phyloP scores from a whole-genome alignment of 2,797 vertebrate genomes.

The Pantherophis vulpinus region DNA sequence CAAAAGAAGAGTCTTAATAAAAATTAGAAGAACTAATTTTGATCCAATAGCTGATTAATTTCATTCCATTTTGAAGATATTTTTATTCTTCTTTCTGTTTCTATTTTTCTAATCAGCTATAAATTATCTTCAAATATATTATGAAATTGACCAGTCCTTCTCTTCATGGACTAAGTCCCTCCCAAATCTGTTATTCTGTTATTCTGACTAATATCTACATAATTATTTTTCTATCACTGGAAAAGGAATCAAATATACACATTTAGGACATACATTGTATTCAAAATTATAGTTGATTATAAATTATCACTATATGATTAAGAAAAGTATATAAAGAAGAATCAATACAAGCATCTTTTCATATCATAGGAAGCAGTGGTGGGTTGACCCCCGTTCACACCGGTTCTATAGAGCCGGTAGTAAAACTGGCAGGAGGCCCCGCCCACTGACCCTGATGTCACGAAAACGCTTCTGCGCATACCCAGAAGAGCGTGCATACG shows the following conservation, averaged over 20 bases:
- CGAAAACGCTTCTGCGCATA: too few species aligned
- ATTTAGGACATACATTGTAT: background rate
- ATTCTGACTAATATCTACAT: background rate
- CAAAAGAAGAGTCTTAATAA: background rate
- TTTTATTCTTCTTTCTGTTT: background rate
- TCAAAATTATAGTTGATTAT: background rate
- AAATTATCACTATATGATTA: background rate
- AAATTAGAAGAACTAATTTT: background rate
- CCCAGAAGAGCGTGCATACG: too few species aligned
- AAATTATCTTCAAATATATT: background rate
- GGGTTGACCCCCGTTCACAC: too few species aligned
- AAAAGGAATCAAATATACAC: background rate
- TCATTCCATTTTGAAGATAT: background rate
- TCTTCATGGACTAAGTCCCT: background rate
- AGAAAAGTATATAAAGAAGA: background rate
- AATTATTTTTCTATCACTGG: background rate
- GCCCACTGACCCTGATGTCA: too few species aligned
- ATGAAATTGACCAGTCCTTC: background rate
- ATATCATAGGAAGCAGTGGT: background rate
- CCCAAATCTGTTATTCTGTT: background rate
- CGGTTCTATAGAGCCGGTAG: too few species aligned
- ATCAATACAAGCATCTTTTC: background rate
- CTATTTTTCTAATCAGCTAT: background rate
- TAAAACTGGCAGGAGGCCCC: too few species aligned
- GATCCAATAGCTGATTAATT: background rate